Evolutionary conservation across 2,113 vertebrate genomes (phyloP), one percentile per base, ranked within the genome.

Genomic region (Gnathonemus longibarbis): DNA sequence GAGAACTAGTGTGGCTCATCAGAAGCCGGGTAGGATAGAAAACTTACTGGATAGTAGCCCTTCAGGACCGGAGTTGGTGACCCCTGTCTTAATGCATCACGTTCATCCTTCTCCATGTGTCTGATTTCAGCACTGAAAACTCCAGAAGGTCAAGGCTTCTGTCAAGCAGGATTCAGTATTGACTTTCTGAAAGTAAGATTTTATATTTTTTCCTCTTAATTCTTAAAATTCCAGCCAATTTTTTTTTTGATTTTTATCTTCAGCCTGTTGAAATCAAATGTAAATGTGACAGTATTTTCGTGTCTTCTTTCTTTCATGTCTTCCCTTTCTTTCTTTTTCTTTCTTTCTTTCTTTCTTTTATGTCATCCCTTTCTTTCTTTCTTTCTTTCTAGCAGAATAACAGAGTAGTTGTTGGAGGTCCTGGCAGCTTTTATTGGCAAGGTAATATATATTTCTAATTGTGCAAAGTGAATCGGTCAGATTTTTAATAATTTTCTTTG

Each of bases 351-450:
- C 89, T 93, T 6, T 77, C 77, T 27, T 9, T 85, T n/a, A n/a
- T n/a, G n/a, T n/a, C n/a, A n/a, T n/a, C n/a, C n/a, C 85, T 45
- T 0, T 89, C 35, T 39, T 46, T 86, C 92, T 39, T 90, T 49
- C 48, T 50, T 50, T 13, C 49, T 93, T 5, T 74, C 89, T 89
- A 93, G 90, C 94, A 97, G 95, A 96, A 95, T 91, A 97, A 98
- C 66, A 95, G 96, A 92, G 97, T 99, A 86, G 97, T 99, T 89
- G 96, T 99, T 90, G 98, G 98, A 94, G 98, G 98, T 92, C 98
- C 98, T 17, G 98, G 98, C 62, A 99, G 98, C 91, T 99, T 98
- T 95, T 99, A 99, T 93, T 99, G 98, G 98, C 98, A 99, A 97
- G 98, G 98, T 99, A 95, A 95, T 93, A 88, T 13, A 35, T 45